phyloP scores from a whole-genome alignment of 2,888 invertebrate genomes.

The Mythimna impura region DNA sequence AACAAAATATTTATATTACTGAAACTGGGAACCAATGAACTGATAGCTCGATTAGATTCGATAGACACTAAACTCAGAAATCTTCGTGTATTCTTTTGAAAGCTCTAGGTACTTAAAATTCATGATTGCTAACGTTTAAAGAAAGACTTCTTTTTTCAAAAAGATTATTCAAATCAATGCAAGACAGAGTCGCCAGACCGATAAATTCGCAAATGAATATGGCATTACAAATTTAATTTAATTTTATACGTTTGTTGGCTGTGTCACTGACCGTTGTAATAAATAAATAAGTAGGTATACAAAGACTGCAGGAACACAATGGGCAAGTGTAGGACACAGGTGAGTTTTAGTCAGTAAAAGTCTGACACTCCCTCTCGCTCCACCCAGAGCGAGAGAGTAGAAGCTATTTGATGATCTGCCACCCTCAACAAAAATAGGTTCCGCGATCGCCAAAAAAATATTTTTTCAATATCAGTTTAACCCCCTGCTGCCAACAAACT shows the following conservation, averaged over 20 bases:
- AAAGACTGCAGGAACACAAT: too few species aligned
- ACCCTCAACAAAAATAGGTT: too few species aligned
- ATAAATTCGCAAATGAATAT: slow-evolving; percentile 63
- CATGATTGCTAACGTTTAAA: slow-evolving; percentile 43
- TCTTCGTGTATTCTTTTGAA: slow-evolving; percentile 15
- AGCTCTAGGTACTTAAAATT: slow-evolving; percentile 42
- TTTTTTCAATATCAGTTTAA: not conserved
- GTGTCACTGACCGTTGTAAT: slow-evolving; percentile 15
- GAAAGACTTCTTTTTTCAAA: slow-evolving; percentile 29
- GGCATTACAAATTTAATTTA: slow-evolving; percentile 54
- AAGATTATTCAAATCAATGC: slow-evolving; percentile 59
- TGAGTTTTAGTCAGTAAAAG: not conserved
- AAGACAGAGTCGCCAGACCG: slow-evolving; percentile 61
- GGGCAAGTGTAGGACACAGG: too few species aligned
- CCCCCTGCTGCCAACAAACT: not conserved
- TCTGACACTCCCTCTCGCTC: too few species aligned
- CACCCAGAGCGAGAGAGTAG: too few species aligned
- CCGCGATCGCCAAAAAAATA: not conserved
- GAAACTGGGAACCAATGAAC: slow-evolving; percentile 60
- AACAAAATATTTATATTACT: slow-evolving; percentile 57
- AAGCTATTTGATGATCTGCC: slow-evolving; percentile 6
- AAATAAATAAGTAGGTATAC: not conserved
- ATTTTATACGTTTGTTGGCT: slow-evolving; percentile 27
- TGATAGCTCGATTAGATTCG: slow-evolving; percentile 56
- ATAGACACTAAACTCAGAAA: slow-evolving; percentile 40